Percentiles rank a stretch among this genome's conserved stretches.
These are phyloP conservation scores for Cyclina sinensis DNA, from an alignment of 1,140 invertebrate species.

Conservation along the genomic window DNA sequence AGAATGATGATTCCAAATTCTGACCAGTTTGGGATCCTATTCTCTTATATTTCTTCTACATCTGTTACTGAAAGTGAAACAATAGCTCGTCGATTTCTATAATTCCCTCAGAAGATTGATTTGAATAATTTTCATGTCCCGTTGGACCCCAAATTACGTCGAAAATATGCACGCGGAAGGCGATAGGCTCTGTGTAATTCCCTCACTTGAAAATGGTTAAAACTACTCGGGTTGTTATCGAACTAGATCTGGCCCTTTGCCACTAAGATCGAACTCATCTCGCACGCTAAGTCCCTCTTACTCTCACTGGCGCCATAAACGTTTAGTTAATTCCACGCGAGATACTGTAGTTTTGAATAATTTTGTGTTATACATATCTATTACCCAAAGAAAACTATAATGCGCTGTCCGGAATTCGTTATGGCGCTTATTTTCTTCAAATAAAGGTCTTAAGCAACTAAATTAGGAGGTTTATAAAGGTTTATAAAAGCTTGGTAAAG, in stretches of 20 bases:
- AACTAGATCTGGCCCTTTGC: conserved; percentile 41
- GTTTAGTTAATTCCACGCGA: conserved; percentile 52
- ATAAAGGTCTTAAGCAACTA: conserved; percentile 57
- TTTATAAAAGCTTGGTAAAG: conserved; percentile 68
- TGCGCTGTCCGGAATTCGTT: conserved; percentile 49
- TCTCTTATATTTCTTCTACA: neutral
- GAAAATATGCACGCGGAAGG: conserved; percentile 49
- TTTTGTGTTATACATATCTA: conserved; percentile 71
- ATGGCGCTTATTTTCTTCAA: conserved; percentile 65
- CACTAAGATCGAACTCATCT: conserved; percentile 31
- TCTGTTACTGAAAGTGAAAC: conserved; percentile 47
- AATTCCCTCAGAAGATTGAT: conserved; percentile 63
- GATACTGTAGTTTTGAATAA: conserved; percentile 57
- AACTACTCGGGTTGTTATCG: conserved; percentile 26
- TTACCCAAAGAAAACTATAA: conserved; percentile 53
- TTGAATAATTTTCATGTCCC: conserved; percentile 68
- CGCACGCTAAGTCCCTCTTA: conserved; percentile 45
- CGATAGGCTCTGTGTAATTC: conserved; percentile 57
- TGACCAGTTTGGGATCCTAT: too few species aligned
- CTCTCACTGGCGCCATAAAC: conserved; percentile 55
- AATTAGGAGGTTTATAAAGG: conserved; percentile 66
- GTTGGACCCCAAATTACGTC: conserved; percentile 26
- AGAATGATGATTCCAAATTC: too few species aligned
- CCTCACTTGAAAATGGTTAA: conserved; percentile 10
- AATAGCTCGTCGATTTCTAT: conserved; percentile 24